These are phyloP conservation scores for Isurus oxyrinchus DNA, from an alignment of 2,113 vertebrate genomes.

Conservation along the genomic window DNA sequence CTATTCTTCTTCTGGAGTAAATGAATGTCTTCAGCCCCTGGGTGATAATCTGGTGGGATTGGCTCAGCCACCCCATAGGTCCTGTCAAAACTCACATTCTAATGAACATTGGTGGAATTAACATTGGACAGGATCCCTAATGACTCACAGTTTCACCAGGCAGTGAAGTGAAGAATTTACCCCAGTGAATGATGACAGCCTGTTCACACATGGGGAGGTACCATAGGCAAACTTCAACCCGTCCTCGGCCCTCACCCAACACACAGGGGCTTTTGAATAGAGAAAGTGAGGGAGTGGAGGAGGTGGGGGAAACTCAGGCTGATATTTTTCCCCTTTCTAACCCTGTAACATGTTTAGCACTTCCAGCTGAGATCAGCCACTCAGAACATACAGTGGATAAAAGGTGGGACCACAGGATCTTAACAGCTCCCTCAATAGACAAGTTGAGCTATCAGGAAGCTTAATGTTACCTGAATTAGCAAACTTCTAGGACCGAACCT, in stretches of 20 bases:
- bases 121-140: not conserved
- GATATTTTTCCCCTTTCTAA: not conserved
- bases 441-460: not conserved
- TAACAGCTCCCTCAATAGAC: not conserved
- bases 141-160: not conserved
- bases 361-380: not conserved
- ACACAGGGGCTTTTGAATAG: not conserved
- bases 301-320: not conserved
- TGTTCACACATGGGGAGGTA: not conserved
- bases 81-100: not conserved
- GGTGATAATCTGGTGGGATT: not conserved
- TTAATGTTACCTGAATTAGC: not conserved
- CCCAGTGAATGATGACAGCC: not conserved
- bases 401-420: not conserved
- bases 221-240: not conserved
- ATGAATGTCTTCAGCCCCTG: not conserved
- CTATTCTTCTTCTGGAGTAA: not conserved
- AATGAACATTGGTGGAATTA: not conserved
- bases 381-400: not conserved
- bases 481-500: not conserved
- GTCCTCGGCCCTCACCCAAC: not conserved
- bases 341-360: not conserved
- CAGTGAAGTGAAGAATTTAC: not conserved
- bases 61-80: not conserved
- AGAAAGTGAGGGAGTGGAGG: not conserved